Conservation (phyloP, 2,113 vertebrate genomes). For the Phrynocephalus versicolor region DNA sequence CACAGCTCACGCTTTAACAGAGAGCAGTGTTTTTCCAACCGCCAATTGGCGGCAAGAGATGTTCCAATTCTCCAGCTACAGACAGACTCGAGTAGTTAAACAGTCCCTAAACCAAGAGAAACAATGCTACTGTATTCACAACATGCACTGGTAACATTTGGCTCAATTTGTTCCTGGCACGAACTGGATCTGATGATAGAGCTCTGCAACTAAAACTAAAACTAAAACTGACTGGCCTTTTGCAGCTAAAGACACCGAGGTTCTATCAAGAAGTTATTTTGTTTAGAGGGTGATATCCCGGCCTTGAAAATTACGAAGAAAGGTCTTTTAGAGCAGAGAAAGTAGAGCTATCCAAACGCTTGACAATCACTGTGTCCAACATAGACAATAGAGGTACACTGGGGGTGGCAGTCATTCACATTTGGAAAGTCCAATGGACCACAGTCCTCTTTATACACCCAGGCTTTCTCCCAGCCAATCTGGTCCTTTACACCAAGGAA, state of each 20-base stretch:
- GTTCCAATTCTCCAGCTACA: neutral
- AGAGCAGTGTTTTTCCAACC: neutral
- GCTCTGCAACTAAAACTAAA: neutral
- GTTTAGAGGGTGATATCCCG: neutral
- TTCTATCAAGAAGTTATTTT: neutral
- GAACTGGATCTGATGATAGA: neutral
- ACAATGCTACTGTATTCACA: neutral
- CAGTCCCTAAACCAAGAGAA: neutral
- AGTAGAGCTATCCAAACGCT: too few species aligned
- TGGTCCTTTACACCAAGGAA: too few species aligned
- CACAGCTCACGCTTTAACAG: neutral
- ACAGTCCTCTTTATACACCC: too few species aligned
- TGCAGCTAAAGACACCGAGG: neutral
- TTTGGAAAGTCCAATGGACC: too few species aligned
- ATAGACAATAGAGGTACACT: too few species aligned
- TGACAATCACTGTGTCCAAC: too few species aligned
- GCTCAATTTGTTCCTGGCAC: neutral
- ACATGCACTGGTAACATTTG: neutral
- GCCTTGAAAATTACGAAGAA: too few species aligned
- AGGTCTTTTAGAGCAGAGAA: too few species aligned
- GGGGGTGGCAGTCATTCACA: too few species aligned
- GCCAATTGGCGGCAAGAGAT: neutral
- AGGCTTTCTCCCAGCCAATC: too few species aligned
- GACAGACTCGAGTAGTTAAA: neutral
- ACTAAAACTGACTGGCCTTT: neutral